Percentiles rank a stretch among this genome's conserved stretches.
Conservation (phyloP, 2,888 invertebrate species). For the Sarcophaga variegata region DNA sequence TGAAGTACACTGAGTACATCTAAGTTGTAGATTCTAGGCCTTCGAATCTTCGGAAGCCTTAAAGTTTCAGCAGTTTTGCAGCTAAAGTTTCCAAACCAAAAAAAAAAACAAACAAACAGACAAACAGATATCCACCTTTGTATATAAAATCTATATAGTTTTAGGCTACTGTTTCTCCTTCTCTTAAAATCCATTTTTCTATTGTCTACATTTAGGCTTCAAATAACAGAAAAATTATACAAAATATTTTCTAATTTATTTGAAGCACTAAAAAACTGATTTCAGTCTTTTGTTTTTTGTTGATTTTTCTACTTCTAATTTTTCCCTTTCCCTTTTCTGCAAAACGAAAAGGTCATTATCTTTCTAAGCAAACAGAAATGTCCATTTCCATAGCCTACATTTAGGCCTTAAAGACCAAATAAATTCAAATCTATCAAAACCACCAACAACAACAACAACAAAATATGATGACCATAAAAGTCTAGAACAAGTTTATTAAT, state of each 20-base stretch:
- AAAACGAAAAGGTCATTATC: no score
- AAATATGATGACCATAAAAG: not conserved
- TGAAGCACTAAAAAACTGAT: conserved; percentile 21
- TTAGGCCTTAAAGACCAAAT: conserved; percentile 4
- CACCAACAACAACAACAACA: not conserved
- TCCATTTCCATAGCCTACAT: not conserved
- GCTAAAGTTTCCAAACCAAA: no score
- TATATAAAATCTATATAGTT: no score
- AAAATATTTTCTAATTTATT: conserved; percentile 63
- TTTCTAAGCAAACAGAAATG: not conserved
- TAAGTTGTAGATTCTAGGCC: no score
- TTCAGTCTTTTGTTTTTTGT: not conserved
- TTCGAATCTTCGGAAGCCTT: no score
- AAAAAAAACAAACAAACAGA: no score
- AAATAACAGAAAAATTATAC: conserved; percentile 22
- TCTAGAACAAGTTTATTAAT: conserved; percentile 44
- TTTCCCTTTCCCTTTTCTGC: not conserved
- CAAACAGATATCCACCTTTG: no score
- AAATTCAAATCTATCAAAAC: not conserved
- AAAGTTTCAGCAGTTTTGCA: no score
- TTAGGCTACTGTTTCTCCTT: no score
- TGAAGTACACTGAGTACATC: no score
- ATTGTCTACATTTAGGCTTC: conserved; percentile 22
- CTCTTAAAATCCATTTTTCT: not conserved
- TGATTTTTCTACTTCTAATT: conserved; percentile 61